Evolutionary conservation across 2,113 vertebrate species (phyloP), one percentile per base, ranked within the genome.

Genomic region (Mobula birostris): DNA sequence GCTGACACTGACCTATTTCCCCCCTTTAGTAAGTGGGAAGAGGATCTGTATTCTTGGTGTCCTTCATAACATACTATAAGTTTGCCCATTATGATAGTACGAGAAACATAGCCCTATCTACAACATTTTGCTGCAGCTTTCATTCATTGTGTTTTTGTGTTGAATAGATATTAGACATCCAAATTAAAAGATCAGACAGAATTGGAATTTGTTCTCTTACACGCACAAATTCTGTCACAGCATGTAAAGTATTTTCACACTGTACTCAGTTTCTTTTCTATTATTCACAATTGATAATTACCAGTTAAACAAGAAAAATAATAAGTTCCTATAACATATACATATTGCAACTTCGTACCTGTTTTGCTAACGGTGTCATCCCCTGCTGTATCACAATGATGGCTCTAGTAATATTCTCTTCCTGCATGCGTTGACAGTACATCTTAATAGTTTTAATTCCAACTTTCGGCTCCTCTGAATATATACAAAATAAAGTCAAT

Each of bases 381-480:
- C 99, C 99, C 95, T 99, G 99, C 96, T 99, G 99, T 11, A 99
- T 99, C 94, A 99, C 99, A 40, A 99, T 99, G 94, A 99, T 97
- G 0, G 98, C 99, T 0, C 98, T 96, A 0, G 99, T 99, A 96
- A 99, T 99, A 96, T 99, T 99, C 95, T 99, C 98, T 95, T 99
- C 99, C 96, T 99, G 99, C 99, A 99, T 99, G 70, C 98, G 97
- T 96, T 99, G 99, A 95, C 99, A 99, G 95, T 99, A 99, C 97
- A 99, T 98, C 96, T 99, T 99, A 95, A 99, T 99, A 0, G 99
- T 99, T 96, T 99, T 99, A 92, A 99, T 99, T 0, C 99, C 99
- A 24, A 99, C 99, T 90, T 99, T 99, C 36, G 98, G 98, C 94
- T 99, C 99, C 98, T 99, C 98, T 99, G 96, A 94, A 76, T 0